phyloP scores from a whole-genome alignment of 1,140 invertebrate genomes.

The Cherax destructor region DNA sequence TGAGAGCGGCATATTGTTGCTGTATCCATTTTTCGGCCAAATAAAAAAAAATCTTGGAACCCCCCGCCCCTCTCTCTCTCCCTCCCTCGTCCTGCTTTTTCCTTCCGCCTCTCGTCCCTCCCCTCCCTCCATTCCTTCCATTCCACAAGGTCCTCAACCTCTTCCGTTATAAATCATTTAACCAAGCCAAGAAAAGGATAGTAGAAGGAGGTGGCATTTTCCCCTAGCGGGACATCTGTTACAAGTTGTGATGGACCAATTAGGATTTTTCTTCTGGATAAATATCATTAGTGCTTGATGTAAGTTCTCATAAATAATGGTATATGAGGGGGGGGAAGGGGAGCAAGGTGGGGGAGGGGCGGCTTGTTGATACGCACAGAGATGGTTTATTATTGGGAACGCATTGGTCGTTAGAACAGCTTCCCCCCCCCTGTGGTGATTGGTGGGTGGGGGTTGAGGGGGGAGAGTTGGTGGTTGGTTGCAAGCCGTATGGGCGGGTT shows the following conservation, averaged over 20 bases:
- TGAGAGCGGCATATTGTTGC: no score
- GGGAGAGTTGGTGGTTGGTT: no score
- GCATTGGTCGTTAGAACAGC: not conserved
- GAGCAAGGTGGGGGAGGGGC: not conserved
- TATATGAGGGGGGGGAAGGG: no score
- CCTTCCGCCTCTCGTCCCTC: not conserved
- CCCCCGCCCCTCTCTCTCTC: not conserved
- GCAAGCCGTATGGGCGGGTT: no score
- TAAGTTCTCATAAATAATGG: conserved; percentile 66
- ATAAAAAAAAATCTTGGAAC: no score
- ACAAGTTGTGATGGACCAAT: conserved; percentile 62
- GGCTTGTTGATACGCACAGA: conserved; percentile 24
- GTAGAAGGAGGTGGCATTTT: conserved; percentile 42
- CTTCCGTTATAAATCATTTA: conserved; percentile 53
- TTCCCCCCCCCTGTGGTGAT: no score
- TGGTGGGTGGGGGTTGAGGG: no score
- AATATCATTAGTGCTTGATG: conserved; percentile 69
- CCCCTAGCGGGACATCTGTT: conserved; percentile 53
- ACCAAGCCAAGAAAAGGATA: conserved; percentile 50
- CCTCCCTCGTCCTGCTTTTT: not conserved
- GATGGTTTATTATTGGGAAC: conserved; percentile 56
- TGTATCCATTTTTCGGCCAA: no score
- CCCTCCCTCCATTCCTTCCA: not conserved
- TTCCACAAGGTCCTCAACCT: not conserved
- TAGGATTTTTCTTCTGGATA: conserved; percentile 58